phyloP scores from a whole-genome alignment of 1,140 invertebrate genomes.

The Notospermus geniculatus region DNA sequence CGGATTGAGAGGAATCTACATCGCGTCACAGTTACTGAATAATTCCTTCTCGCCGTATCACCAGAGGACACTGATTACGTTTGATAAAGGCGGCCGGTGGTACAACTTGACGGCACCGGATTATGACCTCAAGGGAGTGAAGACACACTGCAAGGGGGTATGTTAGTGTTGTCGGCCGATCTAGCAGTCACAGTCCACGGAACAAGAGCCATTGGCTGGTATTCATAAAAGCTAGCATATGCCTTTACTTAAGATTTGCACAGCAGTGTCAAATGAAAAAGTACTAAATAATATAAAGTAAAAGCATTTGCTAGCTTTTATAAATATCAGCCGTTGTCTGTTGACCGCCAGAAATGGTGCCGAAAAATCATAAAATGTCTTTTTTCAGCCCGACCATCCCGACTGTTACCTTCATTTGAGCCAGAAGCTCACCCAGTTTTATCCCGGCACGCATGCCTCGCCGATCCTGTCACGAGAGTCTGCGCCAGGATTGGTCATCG shows the following conservation, averaged over 20 bases:
- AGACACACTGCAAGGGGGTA: conserved; percentile 13
- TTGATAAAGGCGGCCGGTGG: conserved; percentile 81
- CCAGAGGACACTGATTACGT: conserved; percentile 75
- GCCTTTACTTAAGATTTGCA: too few species aligned
- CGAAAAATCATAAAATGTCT: too few species aligned
- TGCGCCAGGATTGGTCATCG: conserved; percentile 83
- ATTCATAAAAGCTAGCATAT: too few species aligned
- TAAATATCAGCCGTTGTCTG: too few species aligned
- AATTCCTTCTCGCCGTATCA: conserved; percentile 25
- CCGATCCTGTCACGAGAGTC: conserved; percentile 84
- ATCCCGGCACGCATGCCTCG: conserved; percentile 72
- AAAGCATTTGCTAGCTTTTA: too few species aligned
- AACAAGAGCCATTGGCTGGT: too few species aligned
- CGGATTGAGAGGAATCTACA: conserved; percentile 83
- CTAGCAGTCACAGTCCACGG: too few species aligned
- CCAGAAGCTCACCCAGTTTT: conserved; percentile 79
- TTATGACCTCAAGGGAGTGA: conserved; percentile 8
- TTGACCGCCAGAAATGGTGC: too few species aligned
- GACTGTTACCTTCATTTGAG: conserved; percentile 82
- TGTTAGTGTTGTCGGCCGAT: conserved; percentile 10
- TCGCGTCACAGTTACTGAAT: conserved; percentile 72
- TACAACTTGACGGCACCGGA: conserved; percentile 52
- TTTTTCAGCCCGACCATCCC: conserved; percentile 43
- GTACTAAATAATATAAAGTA: too few species aligned
- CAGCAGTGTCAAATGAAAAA: too few species aligned